Conservation (phyloP, 2,113 vertebrate genomes). For the Syrmaticus mikado region DNA sequence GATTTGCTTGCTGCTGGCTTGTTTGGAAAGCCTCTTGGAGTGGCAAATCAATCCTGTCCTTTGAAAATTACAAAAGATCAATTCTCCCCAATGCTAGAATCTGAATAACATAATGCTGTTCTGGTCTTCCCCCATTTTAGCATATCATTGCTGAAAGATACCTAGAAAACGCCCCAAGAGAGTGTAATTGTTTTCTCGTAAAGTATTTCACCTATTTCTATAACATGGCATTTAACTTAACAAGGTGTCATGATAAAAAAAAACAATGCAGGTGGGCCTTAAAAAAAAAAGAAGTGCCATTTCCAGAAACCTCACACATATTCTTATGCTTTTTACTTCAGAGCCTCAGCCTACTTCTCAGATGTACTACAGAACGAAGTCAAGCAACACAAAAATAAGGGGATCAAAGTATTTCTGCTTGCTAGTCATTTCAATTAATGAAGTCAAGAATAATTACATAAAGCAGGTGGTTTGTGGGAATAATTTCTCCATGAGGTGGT, state of each 20-base stretch:
- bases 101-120: neutral
- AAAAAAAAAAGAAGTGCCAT: constrained; percentile 28
- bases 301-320: constrained; percentile 26
- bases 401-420: neutral
- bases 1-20: neutral
- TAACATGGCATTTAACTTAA: neutral
- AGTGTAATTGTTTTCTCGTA: neutral
- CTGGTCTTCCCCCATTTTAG: neutral
- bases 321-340: constrained; percentile 34
- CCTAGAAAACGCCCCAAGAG: neutral
- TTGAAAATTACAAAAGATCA: neutral
- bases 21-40: neutral
- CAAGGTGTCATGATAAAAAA: neutral
- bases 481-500: neutral
- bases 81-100: neutral
- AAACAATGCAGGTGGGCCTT: neutral
- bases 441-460: neutral
- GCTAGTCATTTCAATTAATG: neutral
- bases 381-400: constrained; percentile 3
- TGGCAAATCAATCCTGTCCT: neutral
- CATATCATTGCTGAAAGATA: neutral
- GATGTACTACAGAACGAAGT: neutral
- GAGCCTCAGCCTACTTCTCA: neutral
- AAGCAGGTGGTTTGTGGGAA: neutral
- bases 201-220: neutral